Conservation (phyloP, 1,140 invertebrate genomes). For the Lasioglossum albipes region DNA sequence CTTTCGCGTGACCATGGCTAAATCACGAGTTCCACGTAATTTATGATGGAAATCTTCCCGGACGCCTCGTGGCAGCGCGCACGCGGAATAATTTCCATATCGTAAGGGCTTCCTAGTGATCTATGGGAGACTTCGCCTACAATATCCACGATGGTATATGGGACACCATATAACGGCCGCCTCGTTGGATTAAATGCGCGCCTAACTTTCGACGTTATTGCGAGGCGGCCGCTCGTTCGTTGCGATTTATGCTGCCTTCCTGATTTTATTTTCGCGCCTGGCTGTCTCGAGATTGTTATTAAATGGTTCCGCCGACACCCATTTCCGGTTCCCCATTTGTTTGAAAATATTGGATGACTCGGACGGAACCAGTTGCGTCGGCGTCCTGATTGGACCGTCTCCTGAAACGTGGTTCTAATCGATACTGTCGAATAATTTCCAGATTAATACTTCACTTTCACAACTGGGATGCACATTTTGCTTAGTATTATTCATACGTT, state of each 20-base stretch:
- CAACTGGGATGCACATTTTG: too few species aligned
- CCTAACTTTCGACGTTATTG: constrained; percentile 38
- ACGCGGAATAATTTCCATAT: constrained; percentile 76
- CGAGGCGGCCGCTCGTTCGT: background rate
- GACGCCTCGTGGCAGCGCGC: constrained; percentile 47
- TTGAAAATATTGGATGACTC: too few species aligned
- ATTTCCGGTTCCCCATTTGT: background rate
- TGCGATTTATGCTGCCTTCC: constrained; percentile 15
- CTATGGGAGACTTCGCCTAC: constrained; percentile 68
- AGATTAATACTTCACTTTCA: too few species aligned
- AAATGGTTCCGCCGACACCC: background rate
- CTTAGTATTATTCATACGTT: too few species aligned
- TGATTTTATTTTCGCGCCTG: background rate
- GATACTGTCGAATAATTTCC: too few species aligned
- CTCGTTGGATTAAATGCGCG: constrained; percentile 27
- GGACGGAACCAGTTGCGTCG: too few species aligned
- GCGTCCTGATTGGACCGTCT: too few species aligned
- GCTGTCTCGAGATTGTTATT: background rate
- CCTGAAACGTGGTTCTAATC: too few species aligned
- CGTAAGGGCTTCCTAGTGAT: constrained; percentile 70
- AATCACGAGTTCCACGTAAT: constrained; percentile 73
- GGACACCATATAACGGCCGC: constrained; percentile 62
- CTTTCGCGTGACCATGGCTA: constrained; percentile 44
- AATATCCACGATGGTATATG: constrained; percentile 61
- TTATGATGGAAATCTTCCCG: constrained; percentile 71